phyloP scores from a whole-genome alignment of 2,797 vertebrate genomes.

The Pelobates cultripes region DNA sequence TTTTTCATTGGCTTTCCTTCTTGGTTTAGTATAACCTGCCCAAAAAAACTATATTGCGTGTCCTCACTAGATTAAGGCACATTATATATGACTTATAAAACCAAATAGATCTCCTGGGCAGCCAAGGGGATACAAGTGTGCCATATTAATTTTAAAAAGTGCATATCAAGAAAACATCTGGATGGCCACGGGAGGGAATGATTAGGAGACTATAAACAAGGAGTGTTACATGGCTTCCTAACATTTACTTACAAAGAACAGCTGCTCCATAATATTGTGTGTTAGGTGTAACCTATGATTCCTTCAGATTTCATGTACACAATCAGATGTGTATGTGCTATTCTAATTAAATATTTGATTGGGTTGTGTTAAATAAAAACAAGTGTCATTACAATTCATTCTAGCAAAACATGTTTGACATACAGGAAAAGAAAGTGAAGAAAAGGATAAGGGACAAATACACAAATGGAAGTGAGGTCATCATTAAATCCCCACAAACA shows the following conservation, averaged over 20 bases:
- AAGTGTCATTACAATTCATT: no score
- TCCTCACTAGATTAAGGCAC: no score
- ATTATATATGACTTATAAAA: not conserved
- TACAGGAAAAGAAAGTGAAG: no score
- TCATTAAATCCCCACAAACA: no score
- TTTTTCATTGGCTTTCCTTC: no score
- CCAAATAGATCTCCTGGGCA: not conserved
- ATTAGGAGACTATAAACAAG: conserved; percentile 26
- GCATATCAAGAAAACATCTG: conserved; percentile 20
- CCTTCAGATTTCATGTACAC: not conserved
- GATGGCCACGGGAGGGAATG: conserved; percentile 15
- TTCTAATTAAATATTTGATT: no score
- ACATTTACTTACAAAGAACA: not conserved
- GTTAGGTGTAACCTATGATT: not conserved
- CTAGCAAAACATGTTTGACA: no score
- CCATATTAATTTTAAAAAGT: conserved; percentile 5
- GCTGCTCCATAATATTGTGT: not conserved
- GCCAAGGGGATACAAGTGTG: not conserved
- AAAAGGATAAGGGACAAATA: no score
- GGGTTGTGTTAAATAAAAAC: no score
- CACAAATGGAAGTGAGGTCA: no score
- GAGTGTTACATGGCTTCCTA: not conserved
- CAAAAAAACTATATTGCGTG: no score
- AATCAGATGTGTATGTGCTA: not conserved
- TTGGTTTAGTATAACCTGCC: no score